phyloP scores from a whole-genome alignment of 2,888 invertebrate genomes.

The Protodeltote pygarga region DNA sequence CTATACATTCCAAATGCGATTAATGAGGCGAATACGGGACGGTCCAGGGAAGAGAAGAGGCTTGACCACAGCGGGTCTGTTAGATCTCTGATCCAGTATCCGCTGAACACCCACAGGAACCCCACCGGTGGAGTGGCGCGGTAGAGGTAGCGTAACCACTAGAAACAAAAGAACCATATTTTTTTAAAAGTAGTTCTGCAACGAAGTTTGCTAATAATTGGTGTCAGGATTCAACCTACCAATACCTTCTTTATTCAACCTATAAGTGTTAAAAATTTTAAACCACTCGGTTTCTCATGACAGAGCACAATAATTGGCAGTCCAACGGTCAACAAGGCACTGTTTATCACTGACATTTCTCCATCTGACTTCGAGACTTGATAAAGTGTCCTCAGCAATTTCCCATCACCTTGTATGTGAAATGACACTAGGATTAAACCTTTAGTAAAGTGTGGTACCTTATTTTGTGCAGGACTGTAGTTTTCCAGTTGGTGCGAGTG shows the following conservation, averaged over 20 bases:
- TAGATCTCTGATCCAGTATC: constrained; percentile 53
- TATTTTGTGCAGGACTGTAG: constrained; percentile 47
- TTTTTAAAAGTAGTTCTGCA: background rate
- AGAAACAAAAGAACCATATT: constrained; percentile 6
- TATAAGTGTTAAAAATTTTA: no score
- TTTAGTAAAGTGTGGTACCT: no score
- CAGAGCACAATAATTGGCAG: no score
- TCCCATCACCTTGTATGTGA: no score
- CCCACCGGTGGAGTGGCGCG: constrained; percentile 51
- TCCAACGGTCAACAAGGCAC: no score
- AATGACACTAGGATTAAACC: no score
- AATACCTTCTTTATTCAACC: no score
- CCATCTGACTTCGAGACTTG: no score
- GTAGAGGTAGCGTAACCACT: constrained; percentile 56
- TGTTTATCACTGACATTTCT: no score
- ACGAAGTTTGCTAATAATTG: background rate
- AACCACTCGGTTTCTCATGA: no score
- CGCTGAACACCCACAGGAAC: constrained; percentile 56
- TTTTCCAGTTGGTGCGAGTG: constrained; percentile 47
- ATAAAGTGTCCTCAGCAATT: no score
- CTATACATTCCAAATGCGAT: constrained; percentile 59
- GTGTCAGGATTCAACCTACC: constrained; percentile 40
- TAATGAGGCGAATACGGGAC: constrained; percentile 57
- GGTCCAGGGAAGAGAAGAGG: constrained; percentile 61
- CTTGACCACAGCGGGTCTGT: constrained; percentile 37